A percentile compares a stretch with the other conserved stretches of the same genome.
Evolutionary conservation across 2,888 invertebrate species (phyloP).

Genomic region (Drosophila algonquin): DNA sequence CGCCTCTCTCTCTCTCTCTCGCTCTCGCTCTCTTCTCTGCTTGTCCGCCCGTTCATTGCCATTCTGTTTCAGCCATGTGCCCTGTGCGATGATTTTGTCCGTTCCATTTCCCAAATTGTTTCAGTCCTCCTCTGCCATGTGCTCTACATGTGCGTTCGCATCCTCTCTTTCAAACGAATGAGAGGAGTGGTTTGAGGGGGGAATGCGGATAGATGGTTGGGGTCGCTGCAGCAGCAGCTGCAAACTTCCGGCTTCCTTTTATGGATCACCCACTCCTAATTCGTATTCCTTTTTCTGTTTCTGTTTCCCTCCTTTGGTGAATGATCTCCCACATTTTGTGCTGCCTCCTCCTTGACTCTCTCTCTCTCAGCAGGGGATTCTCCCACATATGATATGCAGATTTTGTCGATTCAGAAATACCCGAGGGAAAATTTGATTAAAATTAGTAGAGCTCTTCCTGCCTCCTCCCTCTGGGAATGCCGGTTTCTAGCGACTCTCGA

Average conservation of each 20-base stretch:
- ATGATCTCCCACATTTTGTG: constrained; percentile 22
- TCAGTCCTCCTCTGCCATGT: constrained; percentile 30
- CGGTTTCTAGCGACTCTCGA: constrained; percentile 40
- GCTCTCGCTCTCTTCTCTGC: constrained; percentile 22
- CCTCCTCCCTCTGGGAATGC: constrained; percentile 12
- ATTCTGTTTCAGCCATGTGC: constrained; percentile 13
- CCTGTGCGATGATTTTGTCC: constrained; percentile 13
- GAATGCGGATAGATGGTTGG: neutral
- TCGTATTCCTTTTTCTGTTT: neutral
- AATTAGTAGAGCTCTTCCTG: constrained; percentile 49
- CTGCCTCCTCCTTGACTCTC: no score
- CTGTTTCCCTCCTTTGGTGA: neutral
- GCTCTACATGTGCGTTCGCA: constrained; percentile 42
- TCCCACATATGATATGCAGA: constrained; percentile 43
- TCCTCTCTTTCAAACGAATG: neutral
- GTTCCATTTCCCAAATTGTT: constrained; percentile 22
- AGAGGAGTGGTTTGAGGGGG: neutral
- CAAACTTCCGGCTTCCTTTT: constrained; percentile 57
- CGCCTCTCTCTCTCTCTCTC: constrained; percentile 33
- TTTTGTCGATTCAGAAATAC: constrained; percentile 24
- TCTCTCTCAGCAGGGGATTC: neutral
- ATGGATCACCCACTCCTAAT: constrained; percentile 40
- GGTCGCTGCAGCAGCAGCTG: constrained; percentile 39
- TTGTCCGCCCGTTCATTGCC: constrained; percentile 23
- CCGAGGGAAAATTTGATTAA: constrained; percentile 61